A percentile compares a stretch with the other conserved stretches of the same genome.
These are phyloP conservation scores for Alauda arvensis DNA, from an alignment of 2,797 vertebrate species.

Conservation along the genomic window DNA sequence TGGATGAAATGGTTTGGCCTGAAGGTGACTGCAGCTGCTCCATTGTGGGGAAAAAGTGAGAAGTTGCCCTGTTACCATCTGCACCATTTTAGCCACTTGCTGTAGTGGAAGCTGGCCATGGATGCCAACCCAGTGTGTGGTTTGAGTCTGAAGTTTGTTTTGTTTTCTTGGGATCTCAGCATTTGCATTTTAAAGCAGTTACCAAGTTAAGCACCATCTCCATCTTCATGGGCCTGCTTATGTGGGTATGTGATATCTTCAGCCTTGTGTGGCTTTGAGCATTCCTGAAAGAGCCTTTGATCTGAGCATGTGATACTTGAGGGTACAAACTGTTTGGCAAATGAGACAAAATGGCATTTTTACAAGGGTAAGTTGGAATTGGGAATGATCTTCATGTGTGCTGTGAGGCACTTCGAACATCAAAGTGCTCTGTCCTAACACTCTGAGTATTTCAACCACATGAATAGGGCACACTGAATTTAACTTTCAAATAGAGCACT, in stretches of 20 bases:
- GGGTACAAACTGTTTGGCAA: neutral
- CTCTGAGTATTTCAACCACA: neutral
- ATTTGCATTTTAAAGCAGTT: neutral
- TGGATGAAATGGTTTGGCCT: neutral
- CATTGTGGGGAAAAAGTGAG: neutral
- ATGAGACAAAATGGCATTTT: neutral
- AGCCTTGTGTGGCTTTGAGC: neutral
- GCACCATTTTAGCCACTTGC: neutral
- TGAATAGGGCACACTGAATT: neutral
- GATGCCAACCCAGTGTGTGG: neutral
- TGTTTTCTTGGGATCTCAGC: neutral
- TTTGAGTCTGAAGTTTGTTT: neutral
- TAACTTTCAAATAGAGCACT: neutral
- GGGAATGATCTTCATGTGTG: neutral
- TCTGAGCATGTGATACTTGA: neutral
- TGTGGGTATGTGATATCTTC: neutral
- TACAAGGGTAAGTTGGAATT: neutral
- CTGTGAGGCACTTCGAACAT: neutral
- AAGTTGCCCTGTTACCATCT: neutral
- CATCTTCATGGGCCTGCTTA: neutral
- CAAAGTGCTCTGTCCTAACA: neutral
- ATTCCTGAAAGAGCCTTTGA: conserved; percentile 15
- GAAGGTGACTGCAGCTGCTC: neutral
- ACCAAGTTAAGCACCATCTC: neutral
- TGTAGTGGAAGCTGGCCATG: neutral